Conservation (phyloP, 2,797 vertebrate genomes). For the Thripadectes ignobilis region DNA sequence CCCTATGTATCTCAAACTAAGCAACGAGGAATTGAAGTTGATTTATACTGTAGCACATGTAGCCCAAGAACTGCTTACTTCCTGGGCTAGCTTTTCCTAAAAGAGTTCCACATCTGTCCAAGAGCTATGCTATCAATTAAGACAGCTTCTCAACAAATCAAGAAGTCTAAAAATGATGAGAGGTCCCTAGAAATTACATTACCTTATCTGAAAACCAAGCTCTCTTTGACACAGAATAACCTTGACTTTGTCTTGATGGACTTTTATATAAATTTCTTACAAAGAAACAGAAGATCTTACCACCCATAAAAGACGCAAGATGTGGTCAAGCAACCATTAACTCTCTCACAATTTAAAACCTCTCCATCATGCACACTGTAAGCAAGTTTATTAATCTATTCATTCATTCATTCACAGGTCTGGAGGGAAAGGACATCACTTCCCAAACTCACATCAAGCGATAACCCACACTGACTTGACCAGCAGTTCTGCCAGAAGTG, state of each 20-base stretch:
- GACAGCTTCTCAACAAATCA: background rate
- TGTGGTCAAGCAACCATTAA: background rate
- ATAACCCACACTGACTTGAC: background rate
- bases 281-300: background rate
- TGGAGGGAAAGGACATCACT: background rate
- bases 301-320: background rate
- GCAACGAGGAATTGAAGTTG: background rate
- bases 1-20: background rate
- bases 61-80: background rate
- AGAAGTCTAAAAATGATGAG: background rate
- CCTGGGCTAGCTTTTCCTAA: background rate
- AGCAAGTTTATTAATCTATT: background rate
- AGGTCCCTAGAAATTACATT: background rate
- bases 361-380: background rate
- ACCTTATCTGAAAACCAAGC: background rate
- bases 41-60: background rate
- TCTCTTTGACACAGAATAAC: background rate
- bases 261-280: background rate
- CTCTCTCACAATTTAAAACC: accelerated
- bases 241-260: background rate
- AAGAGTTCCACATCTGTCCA: background rate
- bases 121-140: background rate
- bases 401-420: background rate
- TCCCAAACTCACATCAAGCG: background rate
- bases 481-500: background rate